Evolutionary conservation across 1,140 invertebrate genomes (phyloP), one percentile per base, ranked within the genome.

Genomic region (Acromyrmex heyeri): DNA sequence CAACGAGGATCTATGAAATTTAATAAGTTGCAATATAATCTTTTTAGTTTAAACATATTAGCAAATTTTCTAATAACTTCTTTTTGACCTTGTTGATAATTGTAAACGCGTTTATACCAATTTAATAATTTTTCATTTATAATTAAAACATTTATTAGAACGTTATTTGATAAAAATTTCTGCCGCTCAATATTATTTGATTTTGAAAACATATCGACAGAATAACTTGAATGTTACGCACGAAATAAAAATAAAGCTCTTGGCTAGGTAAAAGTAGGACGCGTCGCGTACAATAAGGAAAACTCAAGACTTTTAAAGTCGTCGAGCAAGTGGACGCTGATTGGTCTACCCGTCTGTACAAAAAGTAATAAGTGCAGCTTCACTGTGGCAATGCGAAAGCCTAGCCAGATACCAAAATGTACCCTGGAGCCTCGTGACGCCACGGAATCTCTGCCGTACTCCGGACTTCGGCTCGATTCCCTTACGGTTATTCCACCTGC

Each of bases 401-500:
- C 87, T 86, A 83, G 87, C 77, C 86, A 93, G 92, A 93, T 94
- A 94, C 92, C 89, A 86, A 94, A 94, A 90, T 88, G 92, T 90
- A 94, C 94, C 93, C 94, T 89, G 70, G 94, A 94, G 94, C 76
- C 88, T 91, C 88, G 89, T 95, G 87, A 77, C 91, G 90, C 90
- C 90, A 85, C 87, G 91, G 88, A 94, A 94, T 94, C 93, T 94
- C 93, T 91, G 92, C 85, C 85, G 91, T 92, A 92, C 87, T 91
- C 92, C 79, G 91, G 91, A 91, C 82, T 91, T 91, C 85, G 89
- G 86, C 87, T 91, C 92, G 92, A 94, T 94, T 93, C 91, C 90
- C 92, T 94, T 93, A 94, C 91, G 94, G 93, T 94, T 94, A 94
- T 94, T 94, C 90, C 88, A 87, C 91, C 91, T 91, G 90, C 91